Conservation (phyloP, 2,113 vertebrate genomes). For the Zosterops pallidus region DNA sequence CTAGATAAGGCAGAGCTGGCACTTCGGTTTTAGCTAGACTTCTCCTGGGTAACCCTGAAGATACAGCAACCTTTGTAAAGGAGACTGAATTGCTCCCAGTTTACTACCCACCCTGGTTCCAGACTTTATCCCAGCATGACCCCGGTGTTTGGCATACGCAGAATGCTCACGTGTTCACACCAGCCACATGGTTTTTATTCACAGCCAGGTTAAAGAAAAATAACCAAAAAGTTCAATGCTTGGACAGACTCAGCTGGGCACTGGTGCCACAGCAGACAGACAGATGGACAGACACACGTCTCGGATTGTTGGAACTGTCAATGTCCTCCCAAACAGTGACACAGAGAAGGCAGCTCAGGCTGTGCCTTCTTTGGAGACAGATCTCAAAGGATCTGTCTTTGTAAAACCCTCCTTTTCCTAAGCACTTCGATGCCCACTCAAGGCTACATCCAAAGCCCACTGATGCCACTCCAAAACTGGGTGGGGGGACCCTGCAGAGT, state of each 20-base stretch:
- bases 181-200: not conserved
- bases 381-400: not conserved
- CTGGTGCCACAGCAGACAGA: not conserved
- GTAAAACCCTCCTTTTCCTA: not conserved
- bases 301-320: accelerated
- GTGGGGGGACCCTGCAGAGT: not conserved
- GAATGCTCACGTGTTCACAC: not conserved
- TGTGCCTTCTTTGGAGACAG: accelerated
- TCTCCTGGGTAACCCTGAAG: slow-evolving; percentile 31
- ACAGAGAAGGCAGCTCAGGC: not conserved
- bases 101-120: not conserved
- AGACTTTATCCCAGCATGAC: not conserved
- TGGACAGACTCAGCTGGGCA: not conserved
- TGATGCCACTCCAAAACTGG: not conserved
- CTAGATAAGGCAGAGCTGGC: slow-evolving; percentile 61
- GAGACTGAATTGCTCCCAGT: not conserved
- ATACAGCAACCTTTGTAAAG: not conserved
- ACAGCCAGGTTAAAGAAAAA: not conserved
- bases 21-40: slow-evolving; percentile 48
- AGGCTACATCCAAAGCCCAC: not conserved
- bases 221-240: not conserved
- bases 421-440: not conserved
- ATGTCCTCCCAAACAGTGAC: not conserved
- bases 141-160: accelerated
- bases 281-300: not conserved